Conservation (phyloP, 1,140 invertebrate genomes). For the Cydia pomonella region DNA sequence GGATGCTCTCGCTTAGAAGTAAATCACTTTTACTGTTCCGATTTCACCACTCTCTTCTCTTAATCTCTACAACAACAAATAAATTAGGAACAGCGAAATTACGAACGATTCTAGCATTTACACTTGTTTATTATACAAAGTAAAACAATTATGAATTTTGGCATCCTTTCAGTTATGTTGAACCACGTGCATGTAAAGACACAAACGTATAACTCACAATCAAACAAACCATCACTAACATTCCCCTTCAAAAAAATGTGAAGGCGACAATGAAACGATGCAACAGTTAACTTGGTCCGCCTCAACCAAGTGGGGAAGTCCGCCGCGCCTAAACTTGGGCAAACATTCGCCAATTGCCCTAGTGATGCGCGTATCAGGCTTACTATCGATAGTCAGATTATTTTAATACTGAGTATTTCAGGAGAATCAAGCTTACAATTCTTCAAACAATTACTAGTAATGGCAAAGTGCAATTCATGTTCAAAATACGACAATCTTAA, state of each 20-base stretch:
- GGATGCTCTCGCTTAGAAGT: slow-evolving; percentile 70
- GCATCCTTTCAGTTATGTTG: background rate
- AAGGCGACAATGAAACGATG: slow-evolving; percentile 62
- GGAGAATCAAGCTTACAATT: too few relatives aligned
- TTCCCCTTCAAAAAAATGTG: background rate
- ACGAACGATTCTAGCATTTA: background rate
- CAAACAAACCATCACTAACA: background rate
- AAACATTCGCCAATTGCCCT: slow-evolving; percentile 69
- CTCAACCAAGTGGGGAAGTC: slow-evolving; percentile 73
- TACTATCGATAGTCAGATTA: slow-evolving; percentile 37
- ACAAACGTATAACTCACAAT: background rate
- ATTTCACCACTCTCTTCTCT: slow-evolving; percentile 48
- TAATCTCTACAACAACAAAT: slow-evolving; percentile 28
- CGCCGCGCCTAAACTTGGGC: slow-evolving; percentile 67
- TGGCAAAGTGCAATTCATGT: too few relatives aligned
- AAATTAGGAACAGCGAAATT: background rate
- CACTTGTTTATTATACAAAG: background rate
- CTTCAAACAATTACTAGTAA: too few relatives aligned
- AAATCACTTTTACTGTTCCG: slow-evolving; percentile 77
- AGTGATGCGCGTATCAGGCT: slow-evolving; percentile 48
- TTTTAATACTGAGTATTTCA: background rate
- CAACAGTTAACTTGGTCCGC: slow-evolving; percentile 72
- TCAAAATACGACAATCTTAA: too few relatives aligned
- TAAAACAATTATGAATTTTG: background rate
- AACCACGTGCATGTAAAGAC: background rate